Base-by-base conservation (phyloP, 2,113 vertebrate genomes). In the Antigone vipio region DNA sequence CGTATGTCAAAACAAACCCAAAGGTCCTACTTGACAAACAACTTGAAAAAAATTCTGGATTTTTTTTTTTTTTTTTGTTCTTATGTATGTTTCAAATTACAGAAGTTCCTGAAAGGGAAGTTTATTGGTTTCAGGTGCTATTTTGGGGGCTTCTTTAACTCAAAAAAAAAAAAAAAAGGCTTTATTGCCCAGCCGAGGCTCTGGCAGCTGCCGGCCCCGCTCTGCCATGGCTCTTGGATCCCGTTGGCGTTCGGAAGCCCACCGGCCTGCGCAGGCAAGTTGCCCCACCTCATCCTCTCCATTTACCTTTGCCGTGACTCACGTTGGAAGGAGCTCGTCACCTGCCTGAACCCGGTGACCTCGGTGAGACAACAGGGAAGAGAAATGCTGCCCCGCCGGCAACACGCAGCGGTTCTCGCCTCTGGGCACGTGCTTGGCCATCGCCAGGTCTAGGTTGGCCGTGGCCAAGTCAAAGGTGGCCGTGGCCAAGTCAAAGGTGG, bases 41-140 rank as follows among this genome's bases (percentile, higher is more conserved):
- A 11, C 52, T 17, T 12, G 10, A 1, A 56, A 45, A 58, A 75
- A 44, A 47, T 22, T 74, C 59, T 86, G 93, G 92, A 96, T 93
- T 49, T 71, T 72, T 93, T 92, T 85, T 35, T 60, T 42, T 40
- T 45, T 11, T 50, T 29, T 64, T 53, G 35, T 85, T 94, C 78
- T 94, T 74, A 45, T 88, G 50, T 77, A 35, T 93, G 93, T 83
- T 96, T 95, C 92, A 96, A 94, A 97, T 97, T 96, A 97, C 96
- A 96, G 95, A 96, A 96, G 96, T 94, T 97, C 95, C 93, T 96
- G 94, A 96, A 95, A 95, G 96, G 96, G 96, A 97, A 96, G 96
- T 97, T 97, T 97, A 92, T 96, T 94, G 92, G 96, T 97, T 97
- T 97, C 96, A 96, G 95, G 88, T 96, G 66, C 95, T 97, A 96